Evolutionary conservation across 1,140 invertebrate species (phyloP).

Genomic region (Papilio glaucus): DNA sequence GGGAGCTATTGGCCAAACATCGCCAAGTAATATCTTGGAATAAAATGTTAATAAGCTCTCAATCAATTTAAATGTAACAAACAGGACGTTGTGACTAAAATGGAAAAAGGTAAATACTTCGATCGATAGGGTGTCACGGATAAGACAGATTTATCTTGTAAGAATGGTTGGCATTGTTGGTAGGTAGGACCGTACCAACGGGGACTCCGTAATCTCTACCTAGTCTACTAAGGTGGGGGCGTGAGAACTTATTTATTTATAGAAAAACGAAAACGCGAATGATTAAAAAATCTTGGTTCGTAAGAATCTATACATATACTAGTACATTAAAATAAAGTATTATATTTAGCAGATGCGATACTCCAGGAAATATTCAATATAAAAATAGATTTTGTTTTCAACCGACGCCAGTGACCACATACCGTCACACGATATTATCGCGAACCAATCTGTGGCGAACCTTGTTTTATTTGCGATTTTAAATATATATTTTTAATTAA

Average conservation of each 20-base stretch:
- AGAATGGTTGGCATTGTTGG: no score
- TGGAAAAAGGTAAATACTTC: no score
- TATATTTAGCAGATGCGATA: conserved; percentile 4
- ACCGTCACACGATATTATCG: conserved; percentile 17
- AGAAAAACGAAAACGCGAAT: background rate
- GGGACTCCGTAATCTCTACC: no score
- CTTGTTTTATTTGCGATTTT: background rate
- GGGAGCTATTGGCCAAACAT: background rate
- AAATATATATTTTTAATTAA: background rate
- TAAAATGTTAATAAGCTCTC: background rate
- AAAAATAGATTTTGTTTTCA: conserved; percentile 16
- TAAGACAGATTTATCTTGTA: no score
- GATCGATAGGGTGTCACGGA: no score
- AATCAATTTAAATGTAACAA: no score
- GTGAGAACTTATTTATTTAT: no score
- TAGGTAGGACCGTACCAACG: no score
- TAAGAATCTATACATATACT: background rate
- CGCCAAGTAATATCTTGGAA: background rate
- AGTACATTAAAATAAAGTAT: background rate
- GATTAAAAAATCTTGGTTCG: background rate
- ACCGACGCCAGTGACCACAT: conserved; percentile 3
- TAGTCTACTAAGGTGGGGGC: no score
- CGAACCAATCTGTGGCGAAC: conserved; percentile 6
- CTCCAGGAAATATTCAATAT: conserved; percentile 13
- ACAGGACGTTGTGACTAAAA: no score